These are phyloP conservation scores for Damaliscus lunatus DNA, from an alignment of 2,113 vertebrate species.

Conservation along the genomic window DNA sequence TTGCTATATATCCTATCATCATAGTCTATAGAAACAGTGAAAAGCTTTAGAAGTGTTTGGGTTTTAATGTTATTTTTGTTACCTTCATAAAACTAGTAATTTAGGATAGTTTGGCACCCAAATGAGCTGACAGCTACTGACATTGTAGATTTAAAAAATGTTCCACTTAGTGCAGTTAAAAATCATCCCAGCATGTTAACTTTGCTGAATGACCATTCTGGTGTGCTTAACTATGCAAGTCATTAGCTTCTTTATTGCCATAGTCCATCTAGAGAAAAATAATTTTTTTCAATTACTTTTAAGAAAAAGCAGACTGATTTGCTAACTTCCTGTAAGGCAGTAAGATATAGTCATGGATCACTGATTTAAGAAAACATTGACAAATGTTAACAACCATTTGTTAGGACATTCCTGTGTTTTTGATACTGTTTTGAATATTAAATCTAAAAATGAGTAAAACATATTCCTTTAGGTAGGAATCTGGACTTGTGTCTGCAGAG, in stretches of 20 bases:
- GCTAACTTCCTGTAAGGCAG: background rate
- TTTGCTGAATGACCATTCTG: background rate
- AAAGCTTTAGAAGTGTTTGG: background rate
- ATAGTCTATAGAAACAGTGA: background rate
- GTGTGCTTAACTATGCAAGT: background rate
- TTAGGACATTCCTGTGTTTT: background rate
- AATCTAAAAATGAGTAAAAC: background rate
- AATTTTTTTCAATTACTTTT: background rate
- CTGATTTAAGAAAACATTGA: conserved; percentile 5
- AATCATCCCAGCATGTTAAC: conserved; percentile 1
- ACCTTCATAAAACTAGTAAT: conserved; percentile 39
- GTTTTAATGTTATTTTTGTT: conserved; percentile 37
- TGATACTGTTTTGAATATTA: background rate
- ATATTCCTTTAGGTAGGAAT: background rate
- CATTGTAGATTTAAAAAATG: background rate
- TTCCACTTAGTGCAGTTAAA: background rate
- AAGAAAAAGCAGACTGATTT: background rate
- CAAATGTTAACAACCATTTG: background rate
- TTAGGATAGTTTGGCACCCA: conserved; percentile 5
- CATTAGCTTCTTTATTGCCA: background rate
- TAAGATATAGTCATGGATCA: background rate
- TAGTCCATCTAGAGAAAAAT: background rate
- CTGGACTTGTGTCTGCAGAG: background rate
- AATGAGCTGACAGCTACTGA: background rate
- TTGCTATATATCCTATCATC: background rate